Evolutionary conservation across 2,113 vertebrate species (phyloP).

Genomic region (Smithornis capensis): DNA sequence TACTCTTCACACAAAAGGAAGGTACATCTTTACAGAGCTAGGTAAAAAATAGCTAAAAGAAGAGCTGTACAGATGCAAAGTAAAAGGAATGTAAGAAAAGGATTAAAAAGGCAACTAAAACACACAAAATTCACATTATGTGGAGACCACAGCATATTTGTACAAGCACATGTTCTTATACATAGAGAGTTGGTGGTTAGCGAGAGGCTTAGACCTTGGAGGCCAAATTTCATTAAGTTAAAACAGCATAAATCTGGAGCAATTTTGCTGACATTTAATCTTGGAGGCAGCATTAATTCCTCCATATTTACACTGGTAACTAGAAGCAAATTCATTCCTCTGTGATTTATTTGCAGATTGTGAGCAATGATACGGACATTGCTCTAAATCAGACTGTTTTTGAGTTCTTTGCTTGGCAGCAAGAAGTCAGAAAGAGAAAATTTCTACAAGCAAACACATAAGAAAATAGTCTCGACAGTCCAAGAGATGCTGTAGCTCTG

Average conservation of each 20-base stretch:
- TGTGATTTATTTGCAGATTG: background rate
- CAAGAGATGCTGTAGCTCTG: conserved; percentile 48
- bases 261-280: background rate
- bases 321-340: conserved; percentile 31
- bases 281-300: background rate
- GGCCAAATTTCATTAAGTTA: conserved; percentile 23
- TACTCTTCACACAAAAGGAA: conserved; percentile 65
- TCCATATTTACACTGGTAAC: background rate
- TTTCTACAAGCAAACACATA: conserved; percentile 35
- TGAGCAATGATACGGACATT: conserved; percentile 31
- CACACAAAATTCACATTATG: conserved; percentile 56
- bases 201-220: conserved; percentile 48
- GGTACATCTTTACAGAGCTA: conserved; percentile 65
- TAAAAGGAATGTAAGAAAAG: conserved; percentile 70
- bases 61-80: conserved; percentile 65
- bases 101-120: conserved; percentile 62
- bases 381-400: conserved; percentile 3
- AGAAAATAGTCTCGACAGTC: conserved; percentile 55
- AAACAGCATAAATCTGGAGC: background rate
- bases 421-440: conserved; percentile 50
- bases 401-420: conserved; percentile 17
- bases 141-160: conserved; percentile 35
- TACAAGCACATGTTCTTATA: conserved; percentile 40
- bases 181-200: conserved; percentile 34
- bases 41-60: conserved; percentile 64